These are phyloP conservation scores for Dipus sagitta DNA, from an alignment of 2,797 vertebrate genomes.

Conservation along the genomic window DNA sequence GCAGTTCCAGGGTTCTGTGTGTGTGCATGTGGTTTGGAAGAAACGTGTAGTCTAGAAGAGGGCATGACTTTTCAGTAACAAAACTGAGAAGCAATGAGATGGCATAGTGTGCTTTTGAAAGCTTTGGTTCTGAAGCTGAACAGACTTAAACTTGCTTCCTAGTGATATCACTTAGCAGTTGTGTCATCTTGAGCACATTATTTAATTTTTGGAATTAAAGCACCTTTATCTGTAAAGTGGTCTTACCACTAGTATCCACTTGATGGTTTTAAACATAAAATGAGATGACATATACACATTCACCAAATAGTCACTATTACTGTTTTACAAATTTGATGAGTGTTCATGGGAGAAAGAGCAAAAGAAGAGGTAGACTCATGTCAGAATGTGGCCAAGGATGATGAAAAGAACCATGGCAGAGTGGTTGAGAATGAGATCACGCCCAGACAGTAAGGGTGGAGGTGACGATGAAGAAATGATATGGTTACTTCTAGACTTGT, in stretches of 20 bases:
- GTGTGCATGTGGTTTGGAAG: neutral
- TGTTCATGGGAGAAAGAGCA: neutral
- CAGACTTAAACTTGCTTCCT: neutral
- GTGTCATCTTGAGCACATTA: neutral
- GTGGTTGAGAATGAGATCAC: neutral
- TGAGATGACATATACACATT: neutral
- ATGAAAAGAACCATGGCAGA: neutral
- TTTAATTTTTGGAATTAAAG: neutral
- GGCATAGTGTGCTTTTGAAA: neutral
- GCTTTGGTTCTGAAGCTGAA: neutral
- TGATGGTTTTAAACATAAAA: slow-evolving; percentile 8
- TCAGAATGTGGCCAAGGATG: neutral
- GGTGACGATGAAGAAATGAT: neutral
- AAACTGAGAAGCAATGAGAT: neutral
- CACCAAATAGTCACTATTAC: neutral
- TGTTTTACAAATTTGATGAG: neutral
- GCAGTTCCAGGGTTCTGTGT: neutral
- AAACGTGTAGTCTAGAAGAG: neutral
- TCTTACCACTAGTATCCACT: neutral
- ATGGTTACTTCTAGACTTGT: neutral
- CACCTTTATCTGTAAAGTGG: neutral
- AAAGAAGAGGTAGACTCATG: neutral
- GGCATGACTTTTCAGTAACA: neutral
- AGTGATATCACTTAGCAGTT: neutral
- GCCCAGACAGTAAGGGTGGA: neutral